These are phyloP conservation scores for Pontoporia blainvillei DNA, from an alignment of 2,113 vertebrate genomes.

Conservation along the genomic window DNA sequence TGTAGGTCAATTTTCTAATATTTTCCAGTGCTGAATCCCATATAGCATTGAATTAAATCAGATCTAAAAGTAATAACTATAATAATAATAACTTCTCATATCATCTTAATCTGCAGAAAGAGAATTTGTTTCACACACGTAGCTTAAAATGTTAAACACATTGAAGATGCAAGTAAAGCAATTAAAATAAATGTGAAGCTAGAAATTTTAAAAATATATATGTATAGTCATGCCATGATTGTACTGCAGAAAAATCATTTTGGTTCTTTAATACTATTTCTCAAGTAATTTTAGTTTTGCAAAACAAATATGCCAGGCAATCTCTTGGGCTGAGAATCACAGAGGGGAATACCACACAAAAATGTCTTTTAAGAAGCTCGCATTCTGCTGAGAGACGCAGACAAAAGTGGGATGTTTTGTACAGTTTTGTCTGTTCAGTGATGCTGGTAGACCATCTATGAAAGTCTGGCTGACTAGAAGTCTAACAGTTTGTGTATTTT, in stretches of 20 bases:
- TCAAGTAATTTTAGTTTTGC: not conserved
- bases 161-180: not conserved
- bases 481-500: not conserved
- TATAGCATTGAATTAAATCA: slow-evolving; percentile 26
- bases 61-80: slow-evolving; percentile 3
- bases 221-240: not conserved
- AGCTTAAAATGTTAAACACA: slow-evolving; percentile 35
- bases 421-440: not conserved
- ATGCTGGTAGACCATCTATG: not conserved
- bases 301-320: not conserved
- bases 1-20: slow-evolving; percentile 44
- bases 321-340: not conserved
- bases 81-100: not conserved
- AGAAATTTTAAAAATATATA: not conserved
- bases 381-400: not conserved
- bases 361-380: not conserved
- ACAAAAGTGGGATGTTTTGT: not conserved
- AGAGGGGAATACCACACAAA: not conserved
- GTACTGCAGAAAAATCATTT: not conserved
- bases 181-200: slow-evolving; percentile 36
- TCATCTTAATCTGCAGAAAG: not conserved
- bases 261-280: not conserved
- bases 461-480: not conserved
- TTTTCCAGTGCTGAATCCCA: slow-evolving; percentile 49
- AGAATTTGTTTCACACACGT: not conserved